Percentiles rank a stretch among this genome's conserved stretches.
Conservation (phyloP, 2,888 invertebrate genomes). For the Phytoseiulus persimilis region DNA sequence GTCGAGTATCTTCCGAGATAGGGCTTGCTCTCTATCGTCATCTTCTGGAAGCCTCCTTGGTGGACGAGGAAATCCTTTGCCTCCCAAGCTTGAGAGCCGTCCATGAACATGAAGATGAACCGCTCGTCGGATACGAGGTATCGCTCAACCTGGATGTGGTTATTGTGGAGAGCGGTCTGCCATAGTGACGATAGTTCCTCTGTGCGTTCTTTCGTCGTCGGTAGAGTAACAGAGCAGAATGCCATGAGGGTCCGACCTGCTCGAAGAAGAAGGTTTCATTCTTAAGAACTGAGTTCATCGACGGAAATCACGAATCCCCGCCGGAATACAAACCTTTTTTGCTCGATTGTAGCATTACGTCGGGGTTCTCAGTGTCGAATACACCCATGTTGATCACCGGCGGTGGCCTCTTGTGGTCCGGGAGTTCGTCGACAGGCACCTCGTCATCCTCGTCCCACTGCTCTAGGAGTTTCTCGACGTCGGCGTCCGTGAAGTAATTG, state of each 20-base stretch:
- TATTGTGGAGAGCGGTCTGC: constrained; percentile 92
- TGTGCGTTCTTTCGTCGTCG: constrained; percentile 65
- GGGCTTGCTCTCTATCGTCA: constrained; percentile 80
- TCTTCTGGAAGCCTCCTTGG: constrained; percentile 75
- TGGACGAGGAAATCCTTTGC: constrained; percentile 81
- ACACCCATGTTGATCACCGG: constrained; percentile 62
- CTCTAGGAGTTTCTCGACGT: constrained; percentile 77
- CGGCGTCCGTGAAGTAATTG: constrained; percentile 80
- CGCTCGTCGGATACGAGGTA: constrained; percentile 78
- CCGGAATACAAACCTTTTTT: constrained; percentile 64
- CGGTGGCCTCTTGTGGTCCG: constrained; percentile 74
- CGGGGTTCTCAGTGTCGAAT: constrained; percentile 60
- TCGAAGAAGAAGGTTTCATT: no score
- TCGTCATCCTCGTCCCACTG: constrained; percentile 96
- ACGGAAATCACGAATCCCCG: no score
- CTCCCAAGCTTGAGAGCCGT: constrained; percentile 88
- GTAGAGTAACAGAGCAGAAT: constrained; percentile 64
- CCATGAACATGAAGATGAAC: constrained; percentile 90
- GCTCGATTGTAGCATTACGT: constrained; percentile 71
- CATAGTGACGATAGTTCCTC: constrained; percentile 82
- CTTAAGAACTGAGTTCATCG: no score
- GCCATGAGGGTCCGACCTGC: constrained; percentile 79
- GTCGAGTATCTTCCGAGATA: constrained; percentile 61
- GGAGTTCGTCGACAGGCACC: constrained; percentile 83
- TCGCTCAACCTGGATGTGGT: constrained; percentile 91